Evolutionary conservation across 2,113 vertebrate genomes (phyloP).

Genomic region (Anguilla japonica): DNA sequence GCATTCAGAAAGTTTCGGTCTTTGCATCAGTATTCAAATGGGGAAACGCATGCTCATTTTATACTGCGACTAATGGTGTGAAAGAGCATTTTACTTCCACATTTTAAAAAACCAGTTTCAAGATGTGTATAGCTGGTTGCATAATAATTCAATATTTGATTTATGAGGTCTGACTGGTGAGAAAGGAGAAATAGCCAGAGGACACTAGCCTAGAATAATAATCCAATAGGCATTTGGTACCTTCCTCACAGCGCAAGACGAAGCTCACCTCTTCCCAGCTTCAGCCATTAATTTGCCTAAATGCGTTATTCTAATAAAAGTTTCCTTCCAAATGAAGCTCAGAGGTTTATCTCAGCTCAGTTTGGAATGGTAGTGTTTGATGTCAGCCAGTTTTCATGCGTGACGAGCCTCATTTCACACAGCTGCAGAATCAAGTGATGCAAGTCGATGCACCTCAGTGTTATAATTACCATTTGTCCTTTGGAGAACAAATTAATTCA

Average conservation of each 20-base stretch:
- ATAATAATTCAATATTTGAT: slow-evolving; percentile 1
- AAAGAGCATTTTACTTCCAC: slow-evolving; percentile 1
- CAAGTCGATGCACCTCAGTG: too few relatives aligned
- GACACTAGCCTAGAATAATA: neutral
- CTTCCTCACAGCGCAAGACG: neutral
- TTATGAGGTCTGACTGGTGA: neutral
- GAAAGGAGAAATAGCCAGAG: neutral
- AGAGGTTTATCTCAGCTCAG: too few relatives aligned
- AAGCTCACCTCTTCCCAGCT: neutral
- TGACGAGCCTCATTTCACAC: too few relatives aligned
- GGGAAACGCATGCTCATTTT: neutral
- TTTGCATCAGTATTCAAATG: neutral
- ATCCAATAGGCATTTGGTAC: neutral
- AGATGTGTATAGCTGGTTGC: neutral
- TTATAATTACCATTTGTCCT: too few relatives aligned
- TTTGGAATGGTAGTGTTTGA: neutral
- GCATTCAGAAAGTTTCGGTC: neutral
- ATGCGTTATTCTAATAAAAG: neutral
- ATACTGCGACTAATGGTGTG: neutral
- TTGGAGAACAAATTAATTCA: too few relatives aligned
- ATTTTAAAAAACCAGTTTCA: neutral
- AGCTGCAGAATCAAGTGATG: too few relatives aligned
- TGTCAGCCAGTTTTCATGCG: too few relatives aligned
- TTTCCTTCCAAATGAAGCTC: too few relatives aligned
- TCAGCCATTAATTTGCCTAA: neutral